Base-by-base conservation (phyloP, 1,140 invertebrate species). In the Cherax destructor region DNA sequence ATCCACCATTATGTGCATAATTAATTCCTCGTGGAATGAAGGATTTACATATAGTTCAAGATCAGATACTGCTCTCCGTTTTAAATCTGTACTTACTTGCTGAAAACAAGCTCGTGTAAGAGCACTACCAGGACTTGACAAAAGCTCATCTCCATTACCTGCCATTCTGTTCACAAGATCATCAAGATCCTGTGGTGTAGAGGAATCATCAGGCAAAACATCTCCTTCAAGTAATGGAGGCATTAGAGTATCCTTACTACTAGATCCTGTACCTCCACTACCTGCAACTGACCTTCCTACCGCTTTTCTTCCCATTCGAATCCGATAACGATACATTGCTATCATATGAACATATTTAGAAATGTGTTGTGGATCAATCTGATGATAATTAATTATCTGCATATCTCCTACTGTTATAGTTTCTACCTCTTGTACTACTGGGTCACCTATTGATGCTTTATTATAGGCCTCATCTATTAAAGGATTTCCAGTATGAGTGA, bases 1-100 rank as follows among this genome's bases (percentile, higher is more conserved):
- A 69, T 93, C 92, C 30, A 93, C 92, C 61, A 93, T 93, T n/a
- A 93, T 93, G 30, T 93, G 92, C 90, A 93, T 93, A 56, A 93
- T 93, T 30, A 93, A 76, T 52, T 93, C 90, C 72, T 93, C 92
- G 47, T 93, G 92, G 69, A 89, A 93, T 49, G 90, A 92, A 21
- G 90, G 76, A 78, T 93, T 93, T 24, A 93, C 87, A 92, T 91
- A 89, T 0, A 90, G 72, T 72, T 93, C 92, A 78, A 93, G 88
- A 78, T 93, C 92, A 56, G 90, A 77, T 13, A 93, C 88, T 59
- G 89, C 88, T 83, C 86, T 88, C n/a, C 83, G 61, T 56, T 89
- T 92, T 72, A 93, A 74, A 56, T 93, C 92, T 10, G 56, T 85
- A 52, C 90, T 92, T 21, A 93, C 90, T n/a, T 91, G 86, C 79